A percentile compares a stretch with the other conserved stretches of the same genome.
Evolutionary conservation across 2,113 vertebrate species (phyloP).

Genomic region (Tricholaema leucomelas): DNA sequence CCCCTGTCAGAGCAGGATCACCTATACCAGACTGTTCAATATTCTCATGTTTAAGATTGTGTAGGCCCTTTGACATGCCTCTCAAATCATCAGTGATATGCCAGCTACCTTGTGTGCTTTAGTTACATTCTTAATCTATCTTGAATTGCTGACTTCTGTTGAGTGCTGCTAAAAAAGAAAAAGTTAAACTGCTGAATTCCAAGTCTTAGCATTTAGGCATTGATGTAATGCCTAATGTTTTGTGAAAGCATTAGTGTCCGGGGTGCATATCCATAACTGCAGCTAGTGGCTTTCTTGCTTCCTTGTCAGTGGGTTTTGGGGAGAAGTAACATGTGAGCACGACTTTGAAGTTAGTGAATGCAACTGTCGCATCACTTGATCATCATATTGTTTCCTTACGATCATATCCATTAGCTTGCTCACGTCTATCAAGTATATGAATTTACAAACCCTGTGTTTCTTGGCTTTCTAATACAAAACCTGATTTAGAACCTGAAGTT

Average conservation of each 20-base stretch:
- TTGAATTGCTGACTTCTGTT: background rate
- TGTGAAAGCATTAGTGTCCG: background rate
- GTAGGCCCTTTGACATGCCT: background rate
- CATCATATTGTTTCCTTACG: background rate
- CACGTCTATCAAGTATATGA: background rate
- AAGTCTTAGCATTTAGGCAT: background rate
- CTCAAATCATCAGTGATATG: background rate
- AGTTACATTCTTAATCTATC: background rate
- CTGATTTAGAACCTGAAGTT: slow-evolving; percentile 18
- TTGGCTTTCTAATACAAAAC: slow-evolving; percentile 17
- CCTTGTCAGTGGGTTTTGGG: background rate
- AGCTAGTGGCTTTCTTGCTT: background rate
- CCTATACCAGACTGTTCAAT: background rate
- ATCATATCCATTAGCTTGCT: background rate
- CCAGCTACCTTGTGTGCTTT: background rate
- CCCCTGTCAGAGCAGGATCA: no score
- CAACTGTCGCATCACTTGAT: background rate
- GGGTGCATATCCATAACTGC: background rate
- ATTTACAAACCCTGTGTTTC: background rate
- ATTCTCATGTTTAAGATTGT: background rate
- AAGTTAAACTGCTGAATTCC: background rate
- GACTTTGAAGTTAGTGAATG: background rate
- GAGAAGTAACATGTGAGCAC: background rate
- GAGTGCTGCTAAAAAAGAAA: background rate
- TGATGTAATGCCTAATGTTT: background rate